A percentile compares a stretch with the other conserved stretches of the same genome.
Evolutionary conservation across 2,888 invertebrate species (phyloP).

Genomic region (Cloeon dipterum): DNA sequence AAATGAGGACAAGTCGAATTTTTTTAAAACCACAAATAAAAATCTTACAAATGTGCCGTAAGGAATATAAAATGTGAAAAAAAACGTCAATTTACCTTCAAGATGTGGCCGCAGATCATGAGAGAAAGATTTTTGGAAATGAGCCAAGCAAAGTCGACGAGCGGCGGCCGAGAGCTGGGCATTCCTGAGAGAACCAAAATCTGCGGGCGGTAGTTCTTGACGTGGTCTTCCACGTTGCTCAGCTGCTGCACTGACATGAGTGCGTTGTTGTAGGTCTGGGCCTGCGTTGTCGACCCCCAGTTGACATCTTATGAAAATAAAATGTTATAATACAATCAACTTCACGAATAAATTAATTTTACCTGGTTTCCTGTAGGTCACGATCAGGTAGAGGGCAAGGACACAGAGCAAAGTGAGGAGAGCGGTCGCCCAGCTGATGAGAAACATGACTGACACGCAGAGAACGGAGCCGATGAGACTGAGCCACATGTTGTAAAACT

Average conservation of each 20-base stretch:
- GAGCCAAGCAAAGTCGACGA: conserved; percentile 28
- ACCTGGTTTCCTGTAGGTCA: conserved; percentile 30
- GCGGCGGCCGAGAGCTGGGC: conserved; percentile 24
- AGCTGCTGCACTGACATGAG: conserved; percentile 20
- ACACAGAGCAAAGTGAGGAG: conserved; percentile 23
- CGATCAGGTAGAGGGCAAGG: conserved; percentile 24
- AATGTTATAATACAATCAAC: not conserved
- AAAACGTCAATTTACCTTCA: conserved; percentile 18
- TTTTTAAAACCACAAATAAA: too few relatives aligned
- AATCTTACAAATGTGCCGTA: too few relatives aligned
- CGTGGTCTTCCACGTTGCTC: conserved; percentile 26
- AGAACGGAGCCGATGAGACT: conserved; percentile 20
- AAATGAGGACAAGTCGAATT: too few relatives aligned
- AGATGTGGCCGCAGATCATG: conserved; percentile 29
- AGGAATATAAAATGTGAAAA: too few relatives aligned
- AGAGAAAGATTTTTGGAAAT: conserved; percentile 28
- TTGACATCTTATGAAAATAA: conserved; percentile 22
- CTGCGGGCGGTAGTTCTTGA: conserved; percentile 34
- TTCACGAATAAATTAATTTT: conserved; percentile 7
- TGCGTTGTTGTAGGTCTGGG: conserved; percentile 31
- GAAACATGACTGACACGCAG: conserved; percentile 24
- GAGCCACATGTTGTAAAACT: conserved; percentile 25
- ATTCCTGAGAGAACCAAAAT: conserved; percentile 26
- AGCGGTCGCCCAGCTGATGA: conserved; percentile 27
- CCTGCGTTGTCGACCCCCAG: conserved; percentile 34